A percentile compares a stretch with the other conserved stretches of the same genome.
These are phyloP conservation scores for Hypanus sabinus DNA, from an alignment of 2,113 vertebrate genomes.

Conservation along the genomic window DNA sequence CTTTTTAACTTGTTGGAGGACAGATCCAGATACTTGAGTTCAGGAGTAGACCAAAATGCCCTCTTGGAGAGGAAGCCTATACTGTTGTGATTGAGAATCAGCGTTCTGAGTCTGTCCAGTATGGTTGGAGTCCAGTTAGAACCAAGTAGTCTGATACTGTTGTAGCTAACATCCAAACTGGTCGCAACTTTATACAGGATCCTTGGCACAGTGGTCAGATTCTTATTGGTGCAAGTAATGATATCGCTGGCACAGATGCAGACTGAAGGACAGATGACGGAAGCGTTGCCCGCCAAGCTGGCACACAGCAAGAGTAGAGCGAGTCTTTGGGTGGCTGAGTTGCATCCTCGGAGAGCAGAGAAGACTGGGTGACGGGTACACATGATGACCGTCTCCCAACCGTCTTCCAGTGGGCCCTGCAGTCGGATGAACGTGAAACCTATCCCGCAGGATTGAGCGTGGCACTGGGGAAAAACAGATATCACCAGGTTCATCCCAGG, in stretches of 20 bases:
- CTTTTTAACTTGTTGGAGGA: constrained; percentile 67
- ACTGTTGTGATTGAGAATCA: constrained; percentile 65
- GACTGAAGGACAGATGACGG: constrained; percentile 58
- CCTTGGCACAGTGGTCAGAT: constrained; percentile 61
- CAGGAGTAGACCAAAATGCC: constrained; percentile 56
- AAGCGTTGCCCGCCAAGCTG: constrained; percentile 46
- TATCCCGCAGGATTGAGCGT: constrained; percentile 44
- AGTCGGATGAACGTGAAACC: constrained; percentile 42
- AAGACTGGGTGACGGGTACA: constrained; percentile 44
- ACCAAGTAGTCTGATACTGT: constrained; percentile 56
- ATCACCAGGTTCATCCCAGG: constrained; percentile 42
- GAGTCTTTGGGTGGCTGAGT: constrained; percentile 47
- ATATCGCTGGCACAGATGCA: constrained; percentile 78
- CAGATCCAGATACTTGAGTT: constrained; percentile 67
- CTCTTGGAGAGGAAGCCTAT: constrained; percentile 57
- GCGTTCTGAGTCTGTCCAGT: constrained; percentile 57
- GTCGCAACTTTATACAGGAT: constrained; percentile 60
- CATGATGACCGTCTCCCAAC: constrained; percentile 51
- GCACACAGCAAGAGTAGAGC: constrained; percentile 48
- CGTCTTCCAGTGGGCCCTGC: constrained; percentile 44
- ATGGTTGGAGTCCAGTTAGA: constrained; percentile 58
- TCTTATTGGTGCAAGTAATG: constrained; percentile 65
- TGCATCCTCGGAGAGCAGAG: constrained; percentile 42
- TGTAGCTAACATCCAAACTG: constrained; percentile 73
- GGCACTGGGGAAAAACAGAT: constrained; percentile 46